These are phyloP conservation scores for Harpagoxenus sublaevis DNA, from an alignment of 2,888 invertebrate genomes.

Conservation along the genomic window DNA sequence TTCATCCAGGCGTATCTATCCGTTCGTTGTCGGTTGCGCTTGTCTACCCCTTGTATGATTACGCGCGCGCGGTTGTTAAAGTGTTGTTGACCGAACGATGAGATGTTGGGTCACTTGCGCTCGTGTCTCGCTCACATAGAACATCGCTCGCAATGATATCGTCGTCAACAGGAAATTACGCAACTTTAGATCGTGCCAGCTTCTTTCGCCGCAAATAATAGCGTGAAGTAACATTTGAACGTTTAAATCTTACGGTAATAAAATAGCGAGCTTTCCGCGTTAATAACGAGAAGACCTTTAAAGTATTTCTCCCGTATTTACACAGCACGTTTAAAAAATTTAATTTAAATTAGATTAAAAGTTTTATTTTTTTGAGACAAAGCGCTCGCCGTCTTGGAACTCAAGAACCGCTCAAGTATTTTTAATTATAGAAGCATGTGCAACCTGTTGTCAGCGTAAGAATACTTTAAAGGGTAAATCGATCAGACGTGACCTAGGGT, in stretches of 20 bases:
- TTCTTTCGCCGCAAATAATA: conserved; percentile 1
- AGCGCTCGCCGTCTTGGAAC: not conserved
- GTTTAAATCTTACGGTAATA: not conserved
- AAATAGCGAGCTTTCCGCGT: not conserved
- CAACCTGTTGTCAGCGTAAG: conserved; percentile 27
- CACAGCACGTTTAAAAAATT: not conserved
- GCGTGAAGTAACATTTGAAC: not conserved
- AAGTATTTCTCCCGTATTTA: not conserved
- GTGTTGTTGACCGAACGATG: conserved; percentile 34
- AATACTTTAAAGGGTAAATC: conserved; percentile 47
- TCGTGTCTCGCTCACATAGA: conserved; percentile 13
- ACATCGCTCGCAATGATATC: not conserved
- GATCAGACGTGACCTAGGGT: conserved; percentile 43
- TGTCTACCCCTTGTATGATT: conserved; percentile 59
- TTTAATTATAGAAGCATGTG: conserved; percentile 32
- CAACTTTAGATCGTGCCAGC: not conserved
- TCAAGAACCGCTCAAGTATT: conserved; percentile 6
- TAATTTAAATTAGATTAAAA: not conserved
- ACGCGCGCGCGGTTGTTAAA: conserved; percentile 23
- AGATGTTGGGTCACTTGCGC: conserved; percentile 6
- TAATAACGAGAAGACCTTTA: not conserved
- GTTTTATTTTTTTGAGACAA: too few species aligned
- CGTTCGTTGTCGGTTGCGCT: conserved; percentile 57
- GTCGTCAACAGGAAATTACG: conserved; percentile 7
- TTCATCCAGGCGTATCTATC: conserved; percentile 59